Conservation (phyloP, 2,888 invertebrate genomes). For the Drosophila setosimentum region DNA sequence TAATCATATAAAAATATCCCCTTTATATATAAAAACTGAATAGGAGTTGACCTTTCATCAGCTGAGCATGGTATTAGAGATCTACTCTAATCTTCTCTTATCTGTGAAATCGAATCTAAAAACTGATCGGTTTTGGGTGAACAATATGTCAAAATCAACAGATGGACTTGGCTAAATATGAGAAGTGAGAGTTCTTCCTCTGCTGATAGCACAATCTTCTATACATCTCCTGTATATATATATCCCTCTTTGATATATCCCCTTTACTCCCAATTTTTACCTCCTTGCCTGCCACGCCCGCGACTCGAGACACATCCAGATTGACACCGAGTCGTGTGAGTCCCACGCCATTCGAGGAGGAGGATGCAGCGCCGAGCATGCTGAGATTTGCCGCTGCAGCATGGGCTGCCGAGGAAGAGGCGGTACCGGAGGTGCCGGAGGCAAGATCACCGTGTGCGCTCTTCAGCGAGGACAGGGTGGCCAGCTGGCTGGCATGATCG, state of each 20-base stretch:
- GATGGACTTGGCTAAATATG: too few relatives aligned
- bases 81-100: too few relatives aligned
- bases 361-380: conserved; percentile 63
- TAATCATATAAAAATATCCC: not conserved
- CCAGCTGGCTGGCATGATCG: conserved; percentile 83
- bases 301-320: conserved; percentile 66
- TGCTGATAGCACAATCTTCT: too few relatives aligned
- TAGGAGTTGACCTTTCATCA: not conserved
- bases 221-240: not conserved
- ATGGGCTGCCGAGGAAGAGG: conserved; percentile 50
- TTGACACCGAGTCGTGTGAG: conserved; percentile 76
- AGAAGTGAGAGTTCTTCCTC: not conserved
- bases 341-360: conserved; percentile 59
- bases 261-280: conserved; percentile 30
- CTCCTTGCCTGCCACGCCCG: conserved; percentile 73
- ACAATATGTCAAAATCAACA: not conserved
- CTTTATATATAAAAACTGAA: not conserved
- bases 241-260: too few relatives aligned
- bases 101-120: not conserved
- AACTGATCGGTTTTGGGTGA: not conserved
- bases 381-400: conserved; percentile 42
- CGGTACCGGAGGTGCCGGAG: conserved; percentile 47
- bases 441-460: conserved; percentile 68
- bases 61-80: too few relatives aligned
- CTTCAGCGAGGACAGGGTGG: conserved; percentile 79